These are phyloP conservation scores for Sphaerophoria rueppellii DNA, from an alignment of 2,888 invertebrate species.

Conservation along the genomic window DNA sequence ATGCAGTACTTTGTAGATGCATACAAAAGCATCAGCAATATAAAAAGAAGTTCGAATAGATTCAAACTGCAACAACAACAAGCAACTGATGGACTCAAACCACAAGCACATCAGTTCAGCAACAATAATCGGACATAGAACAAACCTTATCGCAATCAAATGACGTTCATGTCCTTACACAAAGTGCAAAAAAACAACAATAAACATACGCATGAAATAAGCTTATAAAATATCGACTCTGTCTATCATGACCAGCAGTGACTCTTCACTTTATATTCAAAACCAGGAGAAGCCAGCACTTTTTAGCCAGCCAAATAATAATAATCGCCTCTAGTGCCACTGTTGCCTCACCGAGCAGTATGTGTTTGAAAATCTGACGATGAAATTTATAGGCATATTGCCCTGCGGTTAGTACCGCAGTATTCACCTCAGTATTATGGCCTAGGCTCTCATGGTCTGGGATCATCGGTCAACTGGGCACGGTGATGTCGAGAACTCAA, in stretches of 20 bases:
- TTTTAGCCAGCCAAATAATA: slow-evolving; percentile 47
- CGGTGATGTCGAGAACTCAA: slow-evolving; percentile 16
- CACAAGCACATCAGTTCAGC: slow-evolving; percentile 33
- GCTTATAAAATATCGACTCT: slow-evolving; percentile 38
- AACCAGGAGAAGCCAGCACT: slow-evolving; percentile 2
- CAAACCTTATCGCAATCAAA: slow-evolving; percentile 44
- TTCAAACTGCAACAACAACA: slow-evolving; percentile 40
- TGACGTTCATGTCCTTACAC: slow-evolving; percentile 9
- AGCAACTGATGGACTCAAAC: slow-evolving; percentile 12
- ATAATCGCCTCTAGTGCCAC: slow-evolving; percentile 50
- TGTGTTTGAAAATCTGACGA: slow-evolving; percentile 50
- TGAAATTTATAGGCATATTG: slow-evolving; percentile 59
- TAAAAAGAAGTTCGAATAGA: slow-evolving; percentile 15
- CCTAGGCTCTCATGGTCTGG: slow-evolving; percentile 3
- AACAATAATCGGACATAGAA: slow-evolving; percentile 20
- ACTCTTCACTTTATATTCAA: slow-evolving; percentile 20
- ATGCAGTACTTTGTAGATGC: slow-evolving; percentile 50
- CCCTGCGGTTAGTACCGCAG: slow-evolving; percentile 57
- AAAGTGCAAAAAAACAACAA: not conserved
- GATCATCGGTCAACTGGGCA: slow-evolving; percentile 24
- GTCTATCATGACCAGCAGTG: slow-evolving; percentile 44
- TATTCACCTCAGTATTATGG: slow-evolving; percentile 44
- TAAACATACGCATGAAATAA: not conserved
- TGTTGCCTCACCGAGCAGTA: slow-evolving; percentile 28
- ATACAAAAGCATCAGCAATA: not conserved